Evolutionary conservation across 1,140 invertebrate genomes (phyloP), one percentile per base, ranked within the genome.

Genomic region (Stegodyphus dumicola): DNA sequence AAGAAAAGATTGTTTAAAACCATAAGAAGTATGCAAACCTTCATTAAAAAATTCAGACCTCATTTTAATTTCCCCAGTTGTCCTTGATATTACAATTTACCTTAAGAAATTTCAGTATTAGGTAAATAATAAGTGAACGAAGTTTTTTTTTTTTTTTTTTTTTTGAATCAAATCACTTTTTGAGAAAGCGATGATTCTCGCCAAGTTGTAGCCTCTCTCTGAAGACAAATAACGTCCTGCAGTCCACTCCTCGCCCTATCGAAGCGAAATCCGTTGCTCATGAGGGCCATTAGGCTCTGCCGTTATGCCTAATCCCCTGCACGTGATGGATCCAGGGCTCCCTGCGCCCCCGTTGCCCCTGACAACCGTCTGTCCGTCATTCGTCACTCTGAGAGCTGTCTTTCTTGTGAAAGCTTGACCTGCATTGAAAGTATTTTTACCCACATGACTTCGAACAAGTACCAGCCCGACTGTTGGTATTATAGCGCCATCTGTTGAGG

Each of bases 321-420:
- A 83, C 80, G 80, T 83, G 80, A 83, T 83, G 71, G 71, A 83
- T 83, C 80, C 80, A 52, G 77, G 53, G 77, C 66, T 7, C 17
- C 11, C 54, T 49, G 53, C 77, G 53, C 53, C 66, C 74, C 81
- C 81, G 81, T 85, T 85, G 81, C 81, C 81, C 81, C 73, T 85
- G 81, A 85, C 81, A 76, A 85, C 81, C 81, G 81, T 85, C 81
- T 85, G 81, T 85, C 81, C 81, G 81, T 85, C 81, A 85, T 85
- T 60, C 81, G 81, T 85, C 81, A 85, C 81, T 85, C 81, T 60
- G 17, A 13, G 51, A 85, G 74, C 81, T 85, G 81, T 85, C 80
- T 33, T 33, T 33, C 33, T 33, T 13, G 60, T 80, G 67, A 83
- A 83, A 60, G 81, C 73, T 77, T 85, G 81, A 85, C 81, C 81